Base-by-base conservation (phyloP, 2,888 invertebrate genomes). In the Acronicta alni region DNA sequence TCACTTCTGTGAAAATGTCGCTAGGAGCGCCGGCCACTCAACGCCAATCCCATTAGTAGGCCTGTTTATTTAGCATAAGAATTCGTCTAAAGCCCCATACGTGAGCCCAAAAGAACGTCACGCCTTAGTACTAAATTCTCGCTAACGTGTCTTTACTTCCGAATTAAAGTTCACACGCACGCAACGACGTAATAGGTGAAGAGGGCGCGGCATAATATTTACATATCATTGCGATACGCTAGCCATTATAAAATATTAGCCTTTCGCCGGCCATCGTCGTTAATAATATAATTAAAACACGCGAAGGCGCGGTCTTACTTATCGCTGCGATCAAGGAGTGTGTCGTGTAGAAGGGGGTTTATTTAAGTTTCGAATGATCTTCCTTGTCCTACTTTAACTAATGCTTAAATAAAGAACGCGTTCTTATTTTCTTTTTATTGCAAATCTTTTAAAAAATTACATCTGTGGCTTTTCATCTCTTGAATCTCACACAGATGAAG, bases 271-370 rank as follows among this genome's bases (percentile, higher is more conserved):
- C 84, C 90, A 87, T 87, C 88, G 87, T 88, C 90, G 90, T 93
- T 93, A 93, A 92, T 93, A 92, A 93, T 92, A 92, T 93, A 94
- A 94, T 94, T 94, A 94, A 93, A 93, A 91, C 92, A 92, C 91
- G 93, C 90, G 82, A 89, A 92, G 92, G 92, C 86, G 91, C 87
- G 92, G 91, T 84, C 81, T 76, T 85, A 89, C 89, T 91, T 92
- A 91, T 92, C 90, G 84, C 77, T 52, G 81, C 87, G 89, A 92
- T 93, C 91, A 89, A 92, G 92, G 88, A 85, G 80, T 79, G 84
- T 74, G 73, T 75, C 74, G 80, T 78, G 82, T 79, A 70, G 65
- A 75, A 74, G 73, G 74, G 71, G 60, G 66, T 70, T 75, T 69
- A 72, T 68, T 35, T 46, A 45, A 56, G 49, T 37, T 70, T 39